These are phyloP conservation scores for Bugulina stolonifera DNA, from an alignment of 2,888 invertebrate genomes.

Conservation along the genomic window DNA sequence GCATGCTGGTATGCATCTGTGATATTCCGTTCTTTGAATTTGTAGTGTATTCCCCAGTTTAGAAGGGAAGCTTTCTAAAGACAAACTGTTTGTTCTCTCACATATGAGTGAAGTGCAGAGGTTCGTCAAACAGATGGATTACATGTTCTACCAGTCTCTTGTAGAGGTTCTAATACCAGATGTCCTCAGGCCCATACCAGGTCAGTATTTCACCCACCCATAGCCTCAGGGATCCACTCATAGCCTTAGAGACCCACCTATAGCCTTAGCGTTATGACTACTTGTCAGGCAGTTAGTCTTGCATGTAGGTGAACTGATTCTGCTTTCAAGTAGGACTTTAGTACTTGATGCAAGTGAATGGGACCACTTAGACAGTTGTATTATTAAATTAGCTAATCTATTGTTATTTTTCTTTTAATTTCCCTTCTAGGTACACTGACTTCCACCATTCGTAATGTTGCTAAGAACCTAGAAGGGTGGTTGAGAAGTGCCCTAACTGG, in stretches of 20 bases:
- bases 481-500: slow-evolving; percentile 74
- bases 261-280: too few species aligned
- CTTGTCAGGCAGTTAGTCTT: too few species aligned
- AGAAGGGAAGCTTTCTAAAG: slow-evolving; percentile 46
- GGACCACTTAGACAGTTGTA: too few species aligned
- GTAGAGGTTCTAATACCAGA: slow-evolving; percentile 94
- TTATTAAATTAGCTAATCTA: too few species aligned
- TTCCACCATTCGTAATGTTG: slow-evolving; percentile 84
- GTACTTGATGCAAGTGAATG: too few species aligned
- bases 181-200: slow-evolving; percentile 87
- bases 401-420: too few species aligned
- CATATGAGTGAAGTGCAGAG: slow-evolving; percentile 67
- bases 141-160: slow-evolving; percentile 86
- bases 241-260: too few species aligned
- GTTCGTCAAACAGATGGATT: slow-evolving; percentile 77
- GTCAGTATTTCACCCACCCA: slow-evolving; percentile 58
- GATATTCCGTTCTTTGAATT: too few species aligned
- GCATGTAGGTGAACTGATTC: too few species aligned
- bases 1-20: too few species aligned
- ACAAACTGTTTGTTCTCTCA: slow-evolving; percentile 65
- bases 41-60: background rate
- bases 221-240: too few species aligned
- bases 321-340: too few species aligned
- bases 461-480: slow-evolving; percentile 82
- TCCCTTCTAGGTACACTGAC: slow-evolving; percentile 70